A percentile compares a stretch with the other conserved stretches of the same genome.
Evolutionary conservation across 2,113 vertebrate genomes (phyloP).

Genomic region (Cinclus cinclus): DNA sequence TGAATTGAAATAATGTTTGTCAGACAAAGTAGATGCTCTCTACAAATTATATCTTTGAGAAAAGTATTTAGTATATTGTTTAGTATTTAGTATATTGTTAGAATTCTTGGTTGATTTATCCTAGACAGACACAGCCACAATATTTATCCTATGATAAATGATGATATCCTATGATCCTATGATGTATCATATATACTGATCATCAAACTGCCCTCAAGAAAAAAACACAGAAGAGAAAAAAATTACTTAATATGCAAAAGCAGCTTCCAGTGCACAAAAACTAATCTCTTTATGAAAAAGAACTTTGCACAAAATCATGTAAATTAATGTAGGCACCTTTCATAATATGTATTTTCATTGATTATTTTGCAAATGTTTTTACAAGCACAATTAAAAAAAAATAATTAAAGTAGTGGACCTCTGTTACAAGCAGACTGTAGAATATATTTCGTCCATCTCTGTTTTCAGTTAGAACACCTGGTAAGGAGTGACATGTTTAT

Average conservation of each 20-base stretch:
- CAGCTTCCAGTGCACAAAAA: not conserved
- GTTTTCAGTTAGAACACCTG: constrained; percentile 69
- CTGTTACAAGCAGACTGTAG: constrained; percentile 13
- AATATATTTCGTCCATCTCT: constrained; percentile 14
- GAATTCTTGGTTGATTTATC: constrained; percentile 55
- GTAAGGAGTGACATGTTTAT: constrained; percentile 74
- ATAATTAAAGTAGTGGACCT: constrained; percentile 2
- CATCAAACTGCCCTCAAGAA: constrained; percentile 1
- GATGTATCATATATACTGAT: not conserved
- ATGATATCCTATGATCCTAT: too few relatives aligned
- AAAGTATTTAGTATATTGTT: constrained; percentile 56
- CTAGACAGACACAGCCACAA: not conserved
- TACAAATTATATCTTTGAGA: constrained; percentile 77
- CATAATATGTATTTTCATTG: constrained; percentile 47
- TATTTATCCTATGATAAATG: not conserved
- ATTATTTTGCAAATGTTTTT: constrained; percentile 35
- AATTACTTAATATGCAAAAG: constrained; percentile 20
- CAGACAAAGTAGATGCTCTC: constrained; percentile 75
- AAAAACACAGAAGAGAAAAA: not conserved
- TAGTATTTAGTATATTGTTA: constrained; percentile 56
- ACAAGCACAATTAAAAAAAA: not conserved
- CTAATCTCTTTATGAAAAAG: not conserved
- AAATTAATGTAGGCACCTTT: constrained; percentile 27
- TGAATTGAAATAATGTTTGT: constrained; percentile 79
- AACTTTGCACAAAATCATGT: not conserved